Evolutionary conservation across 2,797 vertebrate genomes (phyloP), one percentile per base, ranked within the genome.

Genomic region (Alosa sapidissima): DNA sequence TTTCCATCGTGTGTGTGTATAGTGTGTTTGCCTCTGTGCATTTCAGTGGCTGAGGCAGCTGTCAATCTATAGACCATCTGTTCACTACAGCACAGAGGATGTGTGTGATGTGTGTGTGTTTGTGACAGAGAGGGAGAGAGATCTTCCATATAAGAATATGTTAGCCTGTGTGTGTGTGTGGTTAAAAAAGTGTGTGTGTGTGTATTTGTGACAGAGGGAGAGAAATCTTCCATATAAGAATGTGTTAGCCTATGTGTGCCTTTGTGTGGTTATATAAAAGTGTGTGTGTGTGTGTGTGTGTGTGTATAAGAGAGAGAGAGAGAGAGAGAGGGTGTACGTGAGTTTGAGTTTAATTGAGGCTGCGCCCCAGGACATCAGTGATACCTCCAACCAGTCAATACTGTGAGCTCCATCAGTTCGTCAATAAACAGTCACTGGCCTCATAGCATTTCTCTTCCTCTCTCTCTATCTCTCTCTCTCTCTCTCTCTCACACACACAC

Each of bases 21-120:
- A 58, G 55, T 58, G 28, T 72, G 24, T 75, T 14, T 28, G 24
- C 36, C 33, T 41, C 33, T 41, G 33, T 75, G 68, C 14, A 1
- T 75, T 5, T 75, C 33, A 41, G 33, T 75, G 68, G 13, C 33
- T 5, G 24, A 75, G 33, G 68, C 68, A 75, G 33, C 33, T 75
- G 68, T 36, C 68, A 75, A 75, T 75, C 68, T 75, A 75, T 75
- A 75, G 68, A 16, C 68, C 68, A 75, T 75, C 68, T 75, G 68
- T 36, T 13, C 68, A 75, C 68, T 75, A 75, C 5, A 14, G 3
- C 68, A 41, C 3, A 45, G 68, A 45, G 68, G 33, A 14, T 7
- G 33, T 75, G 13, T 72, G 65, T 36, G 28, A 24, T 28, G n/a
- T 65, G 21, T 65, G 62, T 65, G 62, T 8, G 6, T 7, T 5